Evolutionary conservation across 1,140 invertebrate species (phyloP), one percentile per base, ranked within the genome.

Genomic region (Chlorops oryzae): DNA sequence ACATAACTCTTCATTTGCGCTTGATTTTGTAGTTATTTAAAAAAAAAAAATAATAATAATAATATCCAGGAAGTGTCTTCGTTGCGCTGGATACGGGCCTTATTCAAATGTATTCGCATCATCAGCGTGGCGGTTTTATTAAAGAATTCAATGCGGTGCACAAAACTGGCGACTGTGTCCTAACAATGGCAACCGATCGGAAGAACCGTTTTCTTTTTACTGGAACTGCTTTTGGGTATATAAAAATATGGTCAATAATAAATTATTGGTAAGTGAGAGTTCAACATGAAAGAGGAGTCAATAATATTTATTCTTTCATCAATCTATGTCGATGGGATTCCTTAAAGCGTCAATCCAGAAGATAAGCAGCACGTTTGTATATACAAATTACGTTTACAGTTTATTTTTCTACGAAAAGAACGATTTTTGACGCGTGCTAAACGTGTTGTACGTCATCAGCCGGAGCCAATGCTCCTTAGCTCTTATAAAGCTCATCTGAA

Each of bases 31-130:
- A n/a, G n/a, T n/a, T n/a, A n/a, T n/a, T n/a, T n/a, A n/a, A n/a
- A n/a, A n/a, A n/a, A n/a, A n/a, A n/a, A n/a, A n/a, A n/a, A n/a
- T n/a, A n/a, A n/a, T n/a, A n/a, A n/a, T n/a, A n/a, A n/a, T n/a
- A n/a, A n/a, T n/a, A n/a, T 51, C 13, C 55, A 70, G 77, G 82
- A n/a, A 83, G 80, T 15, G 61, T 87, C 4, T 61, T 86, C 38
- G 72, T 86, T 1, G 74, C 82, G 0, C 58, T 87, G 35, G 81
- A 85, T 60, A 84, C 82, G 38, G 85, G 85, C 0, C 62, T 74
- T 10, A 73, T 86, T 38, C 84, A 87, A 73, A 75, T 81, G 1
- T 88, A 85, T 81, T 85, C 82, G 9, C 83, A 86, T 64, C 81
- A 86, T 61, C 73, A 79, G n/a, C 73, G 70, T 4, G 82, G 81